Evolutionary conservation across 2,113 vertebrate species (phyloP).

Genomic region (Gasterosteus nipponicus): DNA sequence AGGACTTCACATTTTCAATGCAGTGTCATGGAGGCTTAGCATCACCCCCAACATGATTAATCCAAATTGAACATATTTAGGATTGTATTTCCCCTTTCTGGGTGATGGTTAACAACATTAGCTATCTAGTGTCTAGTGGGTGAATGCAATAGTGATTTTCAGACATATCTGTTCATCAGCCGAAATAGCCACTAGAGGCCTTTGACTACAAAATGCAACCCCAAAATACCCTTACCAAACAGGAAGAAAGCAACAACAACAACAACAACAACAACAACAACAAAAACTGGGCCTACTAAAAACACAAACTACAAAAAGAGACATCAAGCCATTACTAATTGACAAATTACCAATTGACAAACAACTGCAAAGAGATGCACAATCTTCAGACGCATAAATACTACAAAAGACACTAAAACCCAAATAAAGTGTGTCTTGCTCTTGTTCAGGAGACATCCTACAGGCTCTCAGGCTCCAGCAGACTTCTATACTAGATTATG

Average conservation of each 20-base stretch:
- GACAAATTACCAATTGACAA: no score
- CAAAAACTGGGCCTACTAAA: neutral
- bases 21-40: neutral
- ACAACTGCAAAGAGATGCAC: neutral
- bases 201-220: neutral
- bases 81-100: neutral
- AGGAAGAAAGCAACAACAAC: neutral
- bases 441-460: neutral
- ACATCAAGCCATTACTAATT: no score
- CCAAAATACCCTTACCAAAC: neutral
- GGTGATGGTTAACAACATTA: neutral
- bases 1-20: neutral
- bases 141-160: neutral
- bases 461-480: neutral
- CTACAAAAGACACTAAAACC: neutral
- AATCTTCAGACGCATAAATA: no score
- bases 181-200: neutral
- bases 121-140: neutral
- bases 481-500: neutral
- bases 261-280: no score
- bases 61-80: neutral
- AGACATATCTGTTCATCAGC: neutral
- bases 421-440: neutral
- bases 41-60: neutral
- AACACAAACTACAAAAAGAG: neutral